Evolutionary conservation across 2,797 vertebrate species (phyloP).

Genomic region (Pangasius larnaudii): DNA sequence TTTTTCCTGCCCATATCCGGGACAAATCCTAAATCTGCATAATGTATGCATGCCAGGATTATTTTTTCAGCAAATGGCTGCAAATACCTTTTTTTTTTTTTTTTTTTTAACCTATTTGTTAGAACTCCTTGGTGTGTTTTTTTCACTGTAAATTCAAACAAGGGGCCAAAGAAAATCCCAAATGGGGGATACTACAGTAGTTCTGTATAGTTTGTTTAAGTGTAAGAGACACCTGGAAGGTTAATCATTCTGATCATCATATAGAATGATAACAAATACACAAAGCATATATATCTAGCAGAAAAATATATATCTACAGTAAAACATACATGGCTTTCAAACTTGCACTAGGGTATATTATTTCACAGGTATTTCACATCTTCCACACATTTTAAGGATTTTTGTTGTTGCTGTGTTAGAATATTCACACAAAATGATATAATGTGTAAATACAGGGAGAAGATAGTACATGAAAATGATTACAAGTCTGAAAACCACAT

Average conservation of each 20-base stretch:
- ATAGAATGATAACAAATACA: neutral
- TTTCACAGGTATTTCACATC: neutral
- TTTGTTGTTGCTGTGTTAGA: no score
- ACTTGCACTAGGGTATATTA: neutral
- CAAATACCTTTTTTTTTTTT: neutral
- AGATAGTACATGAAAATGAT: neutral
- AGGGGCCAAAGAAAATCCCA: neutral
- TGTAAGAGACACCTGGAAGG: neutral
- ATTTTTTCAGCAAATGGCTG: neutral
- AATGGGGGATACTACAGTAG: neutral
- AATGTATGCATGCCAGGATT: constrained; percentile 11
- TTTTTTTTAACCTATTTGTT: neutral
- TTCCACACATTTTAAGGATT: neutral
- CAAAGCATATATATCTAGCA: no score
- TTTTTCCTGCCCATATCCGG: neutral
- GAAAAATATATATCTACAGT: neutral
- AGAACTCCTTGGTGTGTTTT: neutral
- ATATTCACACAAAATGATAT: no score
- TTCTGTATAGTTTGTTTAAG: neutral
- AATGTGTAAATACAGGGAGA: neutral
- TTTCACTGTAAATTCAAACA: neutral
- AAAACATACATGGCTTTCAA: neutral
- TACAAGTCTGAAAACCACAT: neutral
- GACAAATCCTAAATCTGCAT: neutral
- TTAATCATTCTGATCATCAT: neutral